A percentile compares a stretch with the other conserved stretches of the same genome.
These are phyloP conservation scores for Lamellibrachia luymesi DNA, from an alignment of 1,140 invertebrate species.

Conservation along the genomic window DNA sequence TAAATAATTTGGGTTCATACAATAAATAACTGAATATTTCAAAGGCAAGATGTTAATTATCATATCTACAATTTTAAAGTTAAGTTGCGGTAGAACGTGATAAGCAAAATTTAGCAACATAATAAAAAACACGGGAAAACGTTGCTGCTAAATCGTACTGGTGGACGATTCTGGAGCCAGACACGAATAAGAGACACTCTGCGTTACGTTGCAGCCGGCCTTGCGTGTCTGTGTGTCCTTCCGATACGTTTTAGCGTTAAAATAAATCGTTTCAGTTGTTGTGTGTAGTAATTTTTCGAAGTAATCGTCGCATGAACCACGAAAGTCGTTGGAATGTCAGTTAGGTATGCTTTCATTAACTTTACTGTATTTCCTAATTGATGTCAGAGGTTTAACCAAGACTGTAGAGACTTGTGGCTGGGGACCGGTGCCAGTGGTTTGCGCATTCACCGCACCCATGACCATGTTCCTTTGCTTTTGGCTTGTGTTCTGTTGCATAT, in stretches of 20 bases:
- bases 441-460: neutral
- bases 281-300: neutral
- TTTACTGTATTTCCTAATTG: neutral
- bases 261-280: neutral
- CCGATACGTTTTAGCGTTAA: neutral
- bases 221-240: neutral
- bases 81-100: too few relatives aligned
- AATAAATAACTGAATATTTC: too few relatives aligned
- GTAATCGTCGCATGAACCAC: neutral
- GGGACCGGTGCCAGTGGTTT: too few relatives aligned
- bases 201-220: neutral
- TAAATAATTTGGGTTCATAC: too few relatives aligned
- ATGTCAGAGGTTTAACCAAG: neutral
- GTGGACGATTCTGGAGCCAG: neutral
- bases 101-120: too few relatives aligned
- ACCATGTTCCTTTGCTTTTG: neutral
- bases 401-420: neutral
- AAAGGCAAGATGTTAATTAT: too few relatives aligned
- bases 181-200: neutral
- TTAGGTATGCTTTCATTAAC: neutral
- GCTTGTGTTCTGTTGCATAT: too few relatives aligned
- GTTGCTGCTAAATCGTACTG: neutral
- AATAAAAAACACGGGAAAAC: too few relatives aligned
- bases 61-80: too few relatives aligned
- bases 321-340: neutral